phyloP scores from a whole-genome alignment of 2,113 vertebrate genomes.

The Lophotis ruficrista region DNA sequence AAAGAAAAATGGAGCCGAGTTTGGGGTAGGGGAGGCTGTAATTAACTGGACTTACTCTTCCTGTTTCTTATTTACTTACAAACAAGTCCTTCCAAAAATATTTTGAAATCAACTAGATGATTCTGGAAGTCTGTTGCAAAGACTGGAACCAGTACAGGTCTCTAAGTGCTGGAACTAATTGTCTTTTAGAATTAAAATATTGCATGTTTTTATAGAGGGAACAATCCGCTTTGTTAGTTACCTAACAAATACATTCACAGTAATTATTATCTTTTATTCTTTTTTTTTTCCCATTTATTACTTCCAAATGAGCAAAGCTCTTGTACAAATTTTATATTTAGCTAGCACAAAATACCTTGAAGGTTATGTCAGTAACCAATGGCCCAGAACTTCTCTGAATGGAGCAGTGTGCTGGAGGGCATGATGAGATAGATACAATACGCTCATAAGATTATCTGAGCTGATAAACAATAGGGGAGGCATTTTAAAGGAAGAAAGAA shows the following conservation, averaged over 20 bases:
- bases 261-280: not conserved
- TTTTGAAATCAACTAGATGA: not conserved
- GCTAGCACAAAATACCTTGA: not conserved
- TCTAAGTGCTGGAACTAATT: not conserved
- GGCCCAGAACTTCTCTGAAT: not conserved
- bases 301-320: not conserved
- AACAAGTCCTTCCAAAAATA: not conserved
- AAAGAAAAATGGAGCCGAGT: not conserved
- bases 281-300: not conserved
- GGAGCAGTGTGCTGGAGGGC: not conserved
- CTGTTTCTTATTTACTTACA: not conserved
- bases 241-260: not conserved
- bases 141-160: not conserved
- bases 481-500: not conserved
- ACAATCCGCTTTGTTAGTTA: not conserved
- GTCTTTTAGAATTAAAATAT: not conserved
- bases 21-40: not conserved
- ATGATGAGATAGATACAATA: not conserved
- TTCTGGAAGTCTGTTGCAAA: not conserved
- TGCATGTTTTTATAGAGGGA: not conserved
- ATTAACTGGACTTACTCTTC: not conserved
- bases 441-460: accelerated
- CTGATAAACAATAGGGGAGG: not conserved
- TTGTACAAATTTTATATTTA: not conserved
- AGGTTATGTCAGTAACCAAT: not conserved